A percentile compares a stretch with the other conserved stretches of the same genome.
Evolutionary conservation across 2,113 vertebrate genomes (phyloP).

Genomic region (Morphnarchus princeps): DNA sequence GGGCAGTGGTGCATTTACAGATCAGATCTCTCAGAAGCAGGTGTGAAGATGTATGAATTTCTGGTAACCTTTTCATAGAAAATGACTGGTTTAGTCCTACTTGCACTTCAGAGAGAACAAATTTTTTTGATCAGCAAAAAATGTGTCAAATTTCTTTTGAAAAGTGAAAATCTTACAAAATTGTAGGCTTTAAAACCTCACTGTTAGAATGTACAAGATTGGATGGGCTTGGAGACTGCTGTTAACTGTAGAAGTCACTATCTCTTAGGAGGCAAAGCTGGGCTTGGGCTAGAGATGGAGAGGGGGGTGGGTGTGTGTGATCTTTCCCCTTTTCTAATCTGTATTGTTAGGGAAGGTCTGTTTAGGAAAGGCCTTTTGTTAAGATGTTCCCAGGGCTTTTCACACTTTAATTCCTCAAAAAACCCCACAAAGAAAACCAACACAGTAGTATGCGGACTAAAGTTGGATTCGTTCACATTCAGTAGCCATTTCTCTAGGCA

Average conservation of each 20-base stretch:
- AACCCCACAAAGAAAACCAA: not conserved
- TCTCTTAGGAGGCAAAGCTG: not conserved
- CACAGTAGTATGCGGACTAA: not conserved
- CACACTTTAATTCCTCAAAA: not conserved
- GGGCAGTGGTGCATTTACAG: not conserved
- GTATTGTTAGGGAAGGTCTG: not conserved
- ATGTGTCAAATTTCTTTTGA: not conserved
- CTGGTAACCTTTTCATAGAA: not conserved
- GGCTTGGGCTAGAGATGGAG: not conserved
- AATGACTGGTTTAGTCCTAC: not conserved
- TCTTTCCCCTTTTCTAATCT: not conserved
- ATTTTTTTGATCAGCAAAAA: not conserved
- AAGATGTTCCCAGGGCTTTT: not conserved
- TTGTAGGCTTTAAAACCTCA: not conserved
- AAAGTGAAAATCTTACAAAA: not conserved
- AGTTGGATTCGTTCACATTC: not conserved
- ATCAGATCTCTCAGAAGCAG: not conserved
- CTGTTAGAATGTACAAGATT: not conserved
- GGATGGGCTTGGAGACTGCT: not conserved
- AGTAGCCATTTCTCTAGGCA: not conserved
- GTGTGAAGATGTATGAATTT: not conserved
- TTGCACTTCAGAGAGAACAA: not conserved
- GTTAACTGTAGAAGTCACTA: not conserved
- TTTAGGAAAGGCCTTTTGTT: not conserved
- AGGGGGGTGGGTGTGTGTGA: rapidly evolving